Percentiles rank a stretch among this genome's conserved stretches.
Evolutionary conservation across 1,140 invertebrate species (phyloP).

Genomic region (Bombus vancouverensis): DNA sequence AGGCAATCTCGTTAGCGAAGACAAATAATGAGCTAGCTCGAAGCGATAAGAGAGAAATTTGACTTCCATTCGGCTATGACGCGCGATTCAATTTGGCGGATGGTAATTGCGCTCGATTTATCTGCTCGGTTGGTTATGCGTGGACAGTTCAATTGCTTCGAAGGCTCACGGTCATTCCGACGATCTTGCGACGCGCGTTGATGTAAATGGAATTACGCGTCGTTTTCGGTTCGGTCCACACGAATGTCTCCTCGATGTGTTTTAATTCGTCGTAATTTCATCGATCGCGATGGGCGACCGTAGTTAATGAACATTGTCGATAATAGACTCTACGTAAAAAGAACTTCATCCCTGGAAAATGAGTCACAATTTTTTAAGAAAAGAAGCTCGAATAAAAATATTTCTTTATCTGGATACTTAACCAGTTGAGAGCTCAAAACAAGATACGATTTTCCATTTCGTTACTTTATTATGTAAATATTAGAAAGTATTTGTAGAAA

Average conservation of each 20-base stretch:
- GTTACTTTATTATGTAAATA: background rate
- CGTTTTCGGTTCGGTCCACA: background rate
- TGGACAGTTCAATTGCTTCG: conserved; percentile 37
- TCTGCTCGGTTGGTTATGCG: conserved; percentile 23
- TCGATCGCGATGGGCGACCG: background rate
- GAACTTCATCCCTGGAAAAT: background rate
- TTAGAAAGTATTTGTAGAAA: no score
- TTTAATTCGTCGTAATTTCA: background rate
- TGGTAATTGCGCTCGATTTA: conserved; percentile 46
- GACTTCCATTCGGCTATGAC: conserved; percentile 17
- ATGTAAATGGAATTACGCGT: background rate
- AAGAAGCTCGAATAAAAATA: background rate
- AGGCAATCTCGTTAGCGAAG: conserved; percentile 40
- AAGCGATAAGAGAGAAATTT: conserved; percentile 37
- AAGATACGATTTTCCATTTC: background rate
- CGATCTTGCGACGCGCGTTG: background rate
- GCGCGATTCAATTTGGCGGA: conserved; percentile 37
- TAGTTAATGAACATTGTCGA: no score
- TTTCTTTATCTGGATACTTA: background rate
- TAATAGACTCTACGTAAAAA: background rate
- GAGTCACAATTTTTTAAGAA: background rate
- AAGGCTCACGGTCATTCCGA: background rate
- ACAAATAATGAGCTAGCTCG: conserved; percentile 44
- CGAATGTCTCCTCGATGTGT: background rate
- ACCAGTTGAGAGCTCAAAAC: background rate